phyloP scores from a whole-genome alignment of 2,888 invertebrate genomes.

The Pardosa pseudoannulata region DNA sequence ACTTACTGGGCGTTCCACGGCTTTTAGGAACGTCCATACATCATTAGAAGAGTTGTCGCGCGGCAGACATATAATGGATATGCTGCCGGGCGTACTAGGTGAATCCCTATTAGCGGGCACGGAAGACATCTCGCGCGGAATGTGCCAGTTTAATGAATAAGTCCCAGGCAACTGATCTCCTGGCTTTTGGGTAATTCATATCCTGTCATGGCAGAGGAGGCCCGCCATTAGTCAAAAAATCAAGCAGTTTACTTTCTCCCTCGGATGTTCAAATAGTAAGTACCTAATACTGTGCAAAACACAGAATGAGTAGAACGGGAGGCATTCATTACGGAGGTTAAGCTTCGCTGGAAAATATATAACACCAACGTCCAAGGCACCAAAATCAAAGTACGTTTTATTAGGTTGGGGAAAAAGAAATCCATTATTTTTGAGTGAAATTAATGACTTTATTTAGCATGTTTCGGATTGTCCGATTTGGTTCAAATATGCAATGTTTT shows the following conservation, averaged over 20 bases:
- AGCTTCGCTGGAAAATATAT: too few relatives aligned
- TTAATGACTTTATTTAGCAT: too few relatives aligned
- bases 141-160: conserved; percentile 59
- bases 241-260: conserved; percentile 8
- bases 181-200: conserved; percentile 63
- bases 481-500: too few relatives aligned
- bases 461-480: too few relatives aligned
- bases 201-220: conserved; percentile 44
- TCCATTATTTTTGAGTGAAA: too few relatives aligned
- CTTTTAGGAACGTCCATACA: conserved; percentile 30
- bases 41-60: conserved; percentile 38
- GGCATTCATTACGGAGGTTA: too few relatives aligned
- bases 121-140: conserved; percentile 38
- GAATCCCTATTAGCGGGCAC: conserved; percentile 60
- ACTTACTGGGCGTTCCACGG: conserved; percentile 6
- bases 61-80: conserved; percentile 43
- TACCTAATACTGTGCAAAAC: too few relatives aligned
- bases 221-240: conserved; percentile 61
- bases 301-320: too few relatives aligned
- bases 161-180: conserved; percentile 54
- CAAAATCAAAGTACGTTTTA: too few relatives aligned
- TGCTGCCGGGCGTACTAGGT: conserved; percentile 62
- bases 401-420: too few relatives aligned
- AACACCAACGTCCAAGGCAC: too few relatives aligned
- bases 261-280: too few relatives aligned